Evolutionary conservation across 2,888 invertebrate genomes (phyloP).

Genomic region (Eilema griseolum): DNA sequence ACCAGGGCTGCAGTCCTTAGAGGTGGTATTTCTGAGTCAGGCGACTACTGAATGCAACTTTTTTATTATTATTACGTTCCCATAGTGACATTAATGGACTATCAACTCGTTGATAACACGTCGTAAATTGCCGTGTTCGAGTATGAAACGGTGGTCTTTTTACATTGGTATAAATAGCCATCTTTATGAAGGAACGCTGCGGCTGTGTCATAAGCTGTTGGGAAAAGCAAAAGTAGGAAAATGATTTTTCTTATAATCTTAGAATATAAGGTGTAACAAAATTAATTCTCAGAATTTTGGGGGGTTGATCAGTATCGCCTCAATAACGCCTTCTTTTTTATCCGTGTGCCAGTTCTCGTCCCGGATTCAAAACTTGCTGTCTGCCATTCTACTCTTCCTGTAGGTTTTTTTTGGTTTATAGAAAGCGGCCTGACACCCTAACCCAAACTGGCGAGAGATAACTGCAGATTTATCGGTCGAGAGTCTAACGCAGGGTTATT

Average conservation of each 20-base stretch:
- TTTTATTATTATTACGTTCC: slow-evolving; percentile 62
- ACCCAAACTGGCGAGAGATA: too few species aligned
- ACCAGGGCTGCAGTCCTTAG: background rate
- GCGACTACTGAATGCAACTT: slow-evolving; percentile 46
- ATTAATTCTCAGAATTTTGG: too few species aligned
- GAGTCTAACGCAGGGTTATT: too few species aligned
- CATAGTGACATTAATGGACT: slow-evolving; percentile 70
- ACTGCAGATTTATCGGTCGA: too few species aligned
- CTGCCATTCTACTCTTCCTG: too few species aligned
- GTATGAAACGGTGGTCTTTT: slow-evolving; percentile 42
- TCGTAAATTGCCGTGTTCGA: slow-evolving; percentile 51
- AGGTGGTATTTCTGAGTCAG: slow-evolving; percentile 48
- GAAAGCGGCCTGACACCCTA: too few species aligned
- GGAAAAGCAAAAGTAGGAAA: slow-evolving; percentile 23
- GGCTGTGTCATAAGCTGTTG: slow-evolving; percentile 4
- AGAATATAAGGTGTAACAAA: too few species aligned
- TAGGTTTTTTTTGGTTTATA: too few species aligned
- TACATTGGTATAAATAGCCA: slow-evolving; percentile 41
- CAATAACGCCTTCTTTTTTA: too few species aligned
- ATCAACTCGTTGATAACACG: slow-evolving; percentile 61
- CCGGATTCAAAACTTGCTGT: too few species aligned
- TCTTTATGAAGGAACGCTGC: slow-evolving; percentile 21
- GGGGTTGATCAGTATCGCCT: too few species aligned
- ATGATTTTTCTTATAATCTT: background rate
- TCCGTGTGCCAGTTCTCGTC: too few species aligned